Evolutionary conservation across 2,888 invertebrate species (phyloP).

Genomic region (Alloscopus bannaensis): DNA sequence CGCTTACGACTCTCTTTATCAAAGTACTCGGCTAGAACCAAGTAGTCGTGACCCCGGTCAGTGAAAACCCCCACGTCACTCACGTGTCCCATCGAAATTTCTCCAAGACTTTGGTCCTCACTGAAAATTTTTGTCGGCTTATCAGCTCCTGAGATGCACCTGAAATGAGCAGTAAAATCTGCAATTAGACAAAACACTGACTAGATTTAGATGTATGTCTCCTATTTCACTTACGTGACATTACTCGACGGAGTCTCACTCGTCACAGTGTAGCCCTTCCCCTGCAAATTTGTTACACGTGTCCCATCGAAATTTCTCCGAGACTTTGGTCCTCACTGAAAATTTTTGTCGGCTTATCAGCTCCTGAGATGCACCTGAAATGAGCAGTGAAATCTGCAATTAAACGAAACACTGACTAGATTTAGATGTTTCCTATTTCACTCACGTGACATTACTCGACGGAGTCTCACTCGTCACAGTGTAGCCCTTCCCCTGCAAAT

Average conservation of each 20-base stretch:
- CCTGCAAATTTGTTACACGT: too few species aligned
- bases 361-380: slow-evolving; percentile 26
- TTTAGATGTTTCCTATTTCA: background rate
- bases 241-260: slow-evolving; percentile 65
- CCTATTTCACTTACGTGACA: slow-evolving; percentile 54
- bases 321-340: background rate
- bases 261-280: slow-evolving; percentile 64
- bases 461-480: slow-evolving; percentile 57
- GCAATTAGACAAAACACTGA: background rate
- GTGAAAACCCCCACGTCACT: slow-evolving; percentile 68
- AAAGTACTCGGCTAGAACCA: slow-evolving; percentile 67
- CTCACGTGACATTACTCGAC: slow-evolving; percentile 68
- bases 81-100: slow-evolving; percentile 57
- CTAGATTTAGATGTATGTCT: background rate
- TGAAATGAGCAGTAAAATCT: background rate
- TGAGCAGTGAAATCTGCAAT: background rate
- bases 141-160: slow-evolving; percentile 25
- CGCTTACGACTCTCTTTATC: slow-evolving; percentile 48
- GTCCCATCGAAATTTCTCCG: slow-evolving; percentile 48
- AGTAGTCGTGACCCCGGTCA: slow-evolving; percentile 50
- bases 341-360: slow-evolving; percentile 31
- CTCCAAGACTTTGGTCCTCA: background rate
- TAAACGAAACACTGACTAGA: background rate
- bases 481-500: slow-evolving; percentile 37
- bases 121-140: slow-evolving; percentile 36